Conservation (phyloP, 2,113 vertebrate genomes). For the Periophthalmodon schlosseri region DNA sequence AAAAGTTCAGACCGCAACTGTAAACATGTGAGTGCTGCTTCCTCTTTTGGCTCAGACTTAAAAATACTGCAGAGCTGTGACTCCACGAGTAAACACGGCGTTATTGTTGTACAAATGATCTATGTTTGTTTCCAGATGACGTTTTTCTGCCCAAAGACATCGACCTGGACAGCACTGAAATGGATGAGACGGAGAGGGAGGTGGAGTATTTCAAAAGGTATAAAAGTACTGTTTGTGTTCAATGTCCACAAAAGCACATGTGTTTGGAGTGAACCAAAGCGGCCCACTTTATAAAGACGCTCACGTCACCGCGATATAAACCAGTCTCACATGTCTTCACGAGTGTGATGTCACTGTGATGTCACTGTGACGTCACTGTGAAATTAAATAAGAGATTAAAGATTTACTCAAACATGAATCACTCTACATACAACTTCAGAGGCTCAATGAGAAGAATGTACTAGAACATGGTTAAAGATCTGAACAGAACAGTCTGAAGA, state of each 20-base stretch:
- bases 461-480: no score
- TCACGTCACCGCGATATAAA: background rate
- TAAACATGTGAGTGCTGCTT: background rate
- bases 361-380: no score
- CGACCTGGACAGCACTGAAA: slow-evolving; percentile 94
- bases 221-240: background rate
- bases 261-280: background rate
- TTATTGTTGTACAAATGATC: background rate
- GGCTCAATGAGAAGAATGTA: no score
- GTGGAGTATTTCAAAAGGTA: slow-evolving; percentile 99
- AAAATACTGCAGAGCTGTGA: background rate
- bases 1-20: slow-evolving; percentile 2
- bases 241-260: background rate
- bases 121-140: slow-evolving; percentile 83
- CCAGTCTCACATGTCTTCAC: background rate
- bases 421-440: no score
- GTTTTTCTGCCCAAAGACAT: slow-evolving; percentile 99
- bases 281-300: background rate
- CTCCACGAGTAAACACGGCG: background rate
- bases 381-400: no score
- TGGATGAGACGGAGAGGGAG: slow-evolving; percentile 97
- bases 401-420: no score
- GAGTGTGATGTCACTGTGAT: background rate
- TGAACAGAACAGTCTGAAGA: no score
- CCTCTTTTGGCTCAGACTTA: background rate